These are phyloP conservation scores for Oscheius sp. DNA, from an alignment of 2,888 invertebrate species.

Conservation along the genomic window DNA sequence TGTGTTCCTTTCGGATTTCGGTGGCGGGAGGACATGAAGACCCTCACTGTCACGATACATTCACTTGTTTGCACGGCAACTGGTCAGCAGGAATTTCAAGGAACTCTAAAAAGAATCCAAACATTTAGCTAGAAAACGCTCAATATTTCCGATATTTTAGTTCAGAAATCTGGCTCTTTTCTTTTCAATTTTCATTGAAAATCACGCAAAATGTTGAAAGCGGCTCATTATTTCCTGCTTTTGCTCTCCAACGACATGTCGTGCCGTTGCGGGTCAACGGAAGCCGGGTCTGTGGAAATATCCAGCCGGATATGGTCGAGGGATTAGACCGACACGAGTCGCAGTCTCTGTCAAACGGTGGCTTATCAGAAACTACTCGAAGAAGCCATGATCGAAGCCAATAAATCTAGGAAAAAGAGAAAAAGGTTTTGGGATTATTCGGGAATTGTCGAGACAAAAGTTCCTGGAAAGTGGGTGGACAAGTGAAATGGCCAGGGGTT, in stretches of 20 bases:
- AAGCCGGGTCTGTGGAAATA: slow-evolving; percentile 18
- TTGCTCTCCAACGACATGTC: background rate
- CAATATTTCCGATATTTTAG: too few species aligned
- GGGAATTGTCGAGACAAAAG: too few species aligned
- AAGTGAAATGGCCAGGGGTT: too few species aligned
- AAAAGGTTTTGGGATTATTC: too few species aligned
- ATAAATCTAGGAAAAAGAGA: too few species aligned
- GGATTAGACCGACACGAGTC: background rate
- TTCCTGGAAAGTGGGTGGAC: too few species aligned
- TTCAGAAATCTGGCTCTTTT: background rate
- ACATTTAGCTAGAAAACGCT: too few species aligned
- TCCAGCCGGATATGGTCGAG: background rate
- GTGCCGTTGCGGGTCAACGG: slow-evolving; percentile 26
- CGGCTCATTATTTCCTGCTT: background rate
- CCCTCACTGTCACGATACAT: background rate
- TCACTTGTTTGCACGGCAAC: background rate
- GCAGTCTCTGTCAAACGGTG: background rate
- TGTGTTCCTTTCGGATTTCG: background rate
- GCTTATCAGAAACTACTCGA: background rate
- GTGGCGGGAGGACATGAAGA: too few species aligned
- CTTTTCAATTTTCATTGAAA: background rate
- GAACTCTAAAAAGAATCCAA: too few species aligned
- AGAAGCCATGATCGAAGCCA: too few species aligned
- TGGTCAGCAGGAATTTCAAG: background rate
- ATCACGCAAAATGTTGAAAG: too few species aligned